phyloP scores from a whole-genome alignment of 2,113 vertebrate genomes.

The cat (Felis catus) region DNA sequence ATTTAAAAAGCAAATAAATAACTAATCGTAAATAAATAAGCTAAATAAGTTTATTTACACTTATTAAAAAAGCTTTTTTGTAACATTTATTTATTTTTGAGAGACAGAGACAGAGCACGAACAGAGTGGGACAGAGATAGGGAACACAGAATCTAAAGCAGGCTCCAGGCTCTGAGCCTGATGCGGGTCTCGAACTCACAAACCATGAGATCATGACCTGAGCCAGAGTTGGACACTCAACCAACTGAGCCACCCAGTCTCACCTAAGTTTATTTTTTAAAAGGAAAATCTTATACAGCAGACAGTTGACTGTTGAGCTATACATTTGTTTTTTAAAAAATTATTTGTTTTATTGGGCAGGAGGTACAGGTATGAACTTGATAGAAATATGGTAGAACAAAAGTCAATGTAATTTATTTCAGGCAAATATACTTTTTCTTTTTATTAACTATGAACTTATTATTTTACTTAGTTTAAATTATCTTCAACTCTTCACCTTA shows the following conservation, averaged over 20 bases:
- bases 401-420: neutral
- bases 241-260: too few species aligned
- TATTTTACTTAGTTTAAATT: slow-evolving; percentile 14
- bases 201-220: too few species aligned
- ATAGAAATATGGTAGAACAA: neutral
- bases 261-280: neutral
- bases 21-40: neutral
- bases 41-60: neutral
- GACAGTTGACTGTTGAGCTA: neutral
- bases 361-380: neutral
- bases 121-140: too few species aligned
- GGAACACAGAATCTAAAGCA: too few species aligned
- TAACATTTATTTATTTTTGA: too few species aligned
- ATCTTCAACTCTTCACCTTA: neutral
- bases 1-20: neutral
- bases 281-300: neutral
- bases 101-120: too few species aligned
- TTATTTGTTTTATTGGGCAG: neutral
- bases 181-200: too few species aligned
- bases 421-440: neutral
- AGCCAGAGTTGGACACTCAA: too few species aligned
- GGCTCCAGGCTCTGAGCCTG: too few species aligned
- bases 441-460: slow-evolving; percentile 12
- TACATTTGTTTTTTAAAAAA: neutral
- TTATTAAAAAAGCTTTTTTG: too few species aligned